A percentile compares a stretch with the other conserved stretches of the same genome.
phyloP scores from a whole-genome alignment of 2,797 vertebrate species.

The Enteromius argenteus region DNA sequence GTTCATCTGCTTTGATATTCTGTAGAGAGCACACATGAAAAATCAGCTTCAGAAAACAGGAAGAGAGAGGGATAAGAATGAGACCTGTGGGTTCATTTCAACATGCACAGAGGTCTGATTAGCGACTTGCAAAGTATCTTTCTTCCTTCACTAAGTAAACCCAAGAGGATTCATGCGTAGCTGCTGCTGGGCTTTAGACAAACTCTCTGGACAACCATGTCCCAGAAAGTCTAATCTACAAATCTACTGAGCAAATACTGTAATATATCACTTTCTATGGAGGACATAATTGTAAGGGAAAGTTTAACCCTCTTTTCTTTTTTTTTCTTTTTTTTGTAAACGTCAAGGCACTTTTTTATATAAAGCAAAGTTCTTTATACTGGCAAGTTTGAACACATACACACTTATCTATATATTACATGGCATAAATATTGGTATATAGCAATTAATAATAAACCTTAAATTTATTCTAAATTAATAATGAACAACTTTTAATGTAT shows the following conservation, averaged over 20 bases:
- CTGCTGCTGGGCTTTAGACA: slow-evolving; percentile 3
- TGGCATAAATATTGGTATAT: background rate
- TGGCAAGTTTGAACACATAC: background rate
- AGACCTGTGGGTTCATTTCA: slow-evolving; percentile 21
- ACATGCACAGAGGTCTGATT: slow-evolving; percentile 9
- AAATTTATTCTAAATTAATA: background rate
- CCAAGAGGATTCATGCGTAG: background rate
- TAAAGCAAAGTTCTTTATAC: background rate
- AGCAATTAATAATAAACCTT: background rate
- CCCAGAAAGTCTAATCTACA: background rate
- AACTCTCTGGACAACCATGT: background rate
- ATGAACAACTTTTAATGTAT: background rate
- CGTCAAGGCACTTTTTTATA: background rate
- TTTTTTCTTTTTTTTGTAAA: background rate
- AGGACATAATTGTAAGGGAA: background rate
- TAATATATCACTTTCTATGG: background rate
- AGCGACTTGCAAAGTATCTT: background rate
- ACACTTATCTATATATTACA: background rate
- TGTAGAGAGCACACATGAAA: slow-evolving; percentile 1
- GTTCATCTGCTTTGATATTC: slow-evolving; percentile 1
- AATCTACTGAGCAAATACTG: background rate
- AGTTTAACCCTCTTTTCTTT: background rate
- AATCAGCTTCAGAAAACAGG: background rate
- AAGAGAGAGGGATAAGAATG: background rate
- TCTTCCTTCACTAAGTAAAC: slow-evolving; percentile 12